Evolutionary conservation across 2,113 vertebrate species (phyloP).

Genomic region (Thryonomys swinderianus): DNA sequence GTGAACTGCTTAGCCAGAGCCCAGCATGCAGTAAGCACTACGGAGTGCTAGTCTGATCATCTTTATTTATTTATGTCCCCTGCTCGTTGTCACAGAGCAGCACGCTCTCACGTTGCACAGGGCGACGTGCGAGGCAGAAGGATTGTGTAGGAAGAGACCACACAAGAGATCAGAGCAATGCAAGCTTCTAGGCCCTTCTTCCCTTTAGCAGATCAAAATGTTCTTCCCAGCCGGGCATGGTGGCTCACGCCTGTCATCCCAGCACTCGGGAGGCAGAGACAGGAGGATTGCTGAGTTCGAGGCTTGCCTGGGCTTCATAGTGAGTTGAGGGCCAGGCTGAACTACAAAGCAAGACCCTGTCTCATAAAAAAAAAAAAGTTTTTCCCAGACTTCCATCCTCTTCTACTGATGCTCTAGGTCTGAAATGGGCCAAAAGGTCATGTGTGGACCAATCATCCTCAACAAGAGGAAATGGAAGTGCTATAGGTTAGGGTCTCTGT

Average conservation of each 20-base stretch:
- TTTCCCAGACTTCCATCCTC: neutral
- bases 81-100: neutral
- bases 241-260: too few relatives aligned
- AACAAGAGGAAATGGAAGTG: neutral
- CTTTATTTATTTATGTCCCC: neutral
- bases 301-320: too few relatives aligned
- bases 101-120: neutral
- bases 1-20: neutral
- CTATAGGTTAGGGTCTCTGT: neutral
- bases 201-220: neutral
- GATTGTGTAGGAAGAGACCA: too few relatives aligned
- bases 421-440: fast-evolving
- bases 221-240: too few relatives aligned
- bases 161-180: neutral
- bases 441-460: neutral
- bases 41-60: neutral
- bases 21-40: neutral
- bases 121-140: neutral
- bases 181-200: neutral
- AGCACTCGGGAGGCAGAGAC: too few relatives aligned
- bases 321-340: too few relatives aligned
- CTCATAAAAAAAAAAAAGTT: too few relatives aligned
- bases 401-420: neutral
- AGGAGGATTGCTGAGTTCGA: too few relatives aligned
- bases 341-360: too few relatives aligned